A percentile compares a stretch with the other conserved stretches of the same genome.
phyloP scores from a whole-genome alignment of 2,888 invertebrate genomes.

The Agrenia bidenticulata region DNA sequence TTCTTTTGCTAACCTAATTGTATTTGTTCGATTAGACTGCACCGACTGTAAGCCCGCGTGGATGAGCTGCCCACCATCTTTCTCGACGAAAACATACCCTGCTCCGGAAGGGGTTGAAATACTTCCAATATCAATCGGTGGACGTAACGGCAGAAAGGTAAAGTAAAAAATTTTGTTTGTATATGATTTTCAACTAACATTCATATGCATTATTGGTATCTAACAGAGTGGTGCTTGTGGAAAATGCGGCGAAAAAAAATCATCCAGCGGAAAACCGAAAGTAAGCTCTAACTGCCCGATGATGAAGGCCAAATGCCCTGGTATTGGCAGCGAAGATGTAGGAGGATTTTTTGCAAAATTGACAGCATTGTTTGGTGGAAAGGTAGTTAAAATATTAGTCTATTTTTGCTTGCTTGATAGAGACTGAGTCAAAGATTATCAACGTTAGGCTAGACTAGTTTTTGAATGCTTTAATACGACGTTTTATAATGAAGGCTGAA shows the following conservation, averaged over 20 bases:
- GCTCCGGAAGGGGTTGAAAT: slow-evolving; percentile 40
- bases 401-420: no score
- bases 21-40: slow-evolving; percentile 18
- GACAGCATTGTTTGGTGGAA: neutral
- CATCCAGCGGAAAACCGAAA: slow-evolving; percentile 31
- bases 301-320: slow-evolving; percentile 27
- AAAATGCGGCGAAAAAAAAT: no score
- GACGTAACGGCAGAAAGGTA: slow-evolving; percentile 30
- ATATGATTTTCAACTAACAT: slow-evolving; percentile 13
- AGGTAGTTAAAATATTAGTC: no score
- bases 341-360: neutral
- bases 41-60: slow-evolving; percentile 32
- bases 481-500: no score
- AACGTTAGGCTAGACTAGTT: no score
- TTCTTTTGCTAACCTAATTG: no score
- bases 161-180: neutral
- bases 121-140: slow-evolving; percentile 42
- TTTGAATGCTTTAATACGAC: no score
- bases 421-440: no score
- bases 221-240: neutral
- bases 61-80: slow-evolving; percentile 31
- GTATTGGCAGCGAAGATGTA: neutral
- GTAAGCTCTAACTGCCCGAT: slow-evolving; percentile 36
- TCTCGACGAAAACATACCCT: slow-evolving; percentile 28
- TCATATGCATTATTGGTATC: slow-evolving; percentile 32